Evolutionary conservation across 2,888 invertebrate genomes (phyloP).

Genomic region (Polymixis flavicincta): DNA sequence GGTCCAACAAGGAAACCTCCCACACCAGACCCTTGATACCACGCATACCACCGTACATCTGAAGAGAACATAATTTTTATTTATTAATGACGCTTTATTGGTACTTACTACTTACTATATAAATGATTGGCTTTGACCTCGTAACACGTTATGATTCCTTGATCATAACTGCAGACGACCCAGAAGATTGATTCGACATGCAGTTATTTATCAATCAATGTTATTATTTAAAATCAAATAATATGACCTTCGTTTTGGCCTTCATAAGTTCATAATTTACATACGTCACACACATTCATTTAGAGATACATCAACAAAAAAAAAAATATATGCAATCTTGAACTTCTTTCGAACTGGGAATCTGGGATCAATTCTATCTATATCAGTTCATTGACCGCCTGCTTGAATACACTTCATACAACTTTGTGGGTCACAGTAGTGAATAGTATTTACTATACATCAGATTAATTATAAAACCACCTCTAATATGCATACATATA

Average conservation of each 20-base stretch:
- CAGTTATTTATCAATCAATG: slow-evolving; percentile 43
- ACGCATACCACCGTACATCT: slow-evolving; percentile 99
- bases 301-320: slow-evolving; percentile 2
- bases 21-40: slow-evolving; percentile 98
- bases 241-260: slow-evolving; percentile 32
- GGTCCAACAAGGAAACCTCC: slow-evolving; percentile 98
- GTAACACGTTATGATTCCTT: slow-evolving; percentile 30
- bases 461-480: not conserved
- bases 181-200: slow-evolving; percentile 43
- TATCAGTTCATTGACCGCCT: slow-evolving; percentile 62
- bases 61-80: slow-evolving; percentile 44
- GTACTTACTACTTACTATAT: slow-evolving; percentile 3
- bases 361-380: slow-evolving; percentile 56
- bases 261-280: not conserved
- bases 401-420: slow-evolving; percentile 31
- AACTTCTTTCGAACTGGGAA: slow-evolving; percentile 48
- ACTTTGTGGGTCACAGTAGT: slow-evolving; percentile 21
- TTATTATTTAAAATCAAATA: slow-evolving; percentile 48
- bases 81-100: slow-evolving; percentile 13
- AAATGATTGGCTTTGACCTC: slow-evolving; percentile 49
- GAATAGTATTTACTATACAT: not conserved
- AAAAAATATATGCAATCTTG: slow-evolving; percentile 44
- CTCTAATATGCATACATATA: not conserved
- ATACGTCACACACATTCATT: not conserved
- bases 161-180: slow-evolving; percentile 45